Evolutionary conservation across 2,113 vertebrate genomes (phyloP).

Genomic region (Sorex fumeus): DNA sequence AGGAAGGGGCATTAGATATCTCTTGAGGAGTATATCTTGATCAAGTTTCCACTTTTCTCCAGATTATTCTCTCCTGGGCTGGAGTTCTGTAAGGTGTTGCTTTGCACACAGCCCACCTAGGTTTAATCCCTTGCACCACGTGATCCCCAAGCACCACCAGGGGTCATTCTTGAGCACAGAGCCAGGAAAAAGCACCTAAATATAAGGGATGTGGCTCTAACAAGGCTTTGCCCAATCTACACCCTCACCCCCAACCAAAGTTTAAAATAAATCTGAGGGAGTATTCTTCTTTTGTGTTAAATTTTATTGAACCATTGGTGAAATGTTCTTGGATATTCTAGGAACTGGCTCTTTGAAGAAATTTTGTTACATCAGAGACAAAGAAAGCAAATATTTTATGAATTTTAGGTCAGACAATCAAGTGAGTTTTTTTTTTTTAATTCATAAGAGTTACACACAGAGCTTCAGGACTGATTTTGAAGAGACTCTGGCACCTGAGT

Average conservation of each 20-base stretch:
- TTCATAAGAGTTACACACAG: neutral
- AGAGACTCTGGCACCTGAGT: too few species aligned
- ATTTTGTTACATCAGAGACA: slow-evolving; percentile 13
- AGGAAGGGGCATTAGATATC: neutral
- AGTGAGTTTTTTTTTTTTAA: neutral
- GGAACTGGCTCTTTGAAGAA: neutral
- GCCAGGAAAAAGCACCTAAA: too few species aligned
- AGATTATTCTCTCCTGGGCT: neutral
- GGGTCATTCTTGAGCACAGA: too few species aligned
- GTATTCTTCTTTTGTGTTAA: neutral
- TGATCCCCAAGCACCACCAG: too few species aligned
- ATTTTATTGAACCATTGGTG: slow-evolving; percentile 1
- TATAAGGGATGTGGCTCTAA: too few species aligned
- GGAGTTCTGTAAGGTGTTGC: too few species aligned
- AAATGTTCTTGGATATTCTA: neutral
- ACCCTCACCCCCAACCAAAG: neutral
- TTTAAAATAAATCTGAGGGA: slow-evolving; percentile 12
- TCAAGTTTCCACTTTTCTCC: neutral
- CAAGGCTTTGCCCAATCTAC: too few species aligned
- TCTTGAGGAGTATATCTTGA: too few species aligned
- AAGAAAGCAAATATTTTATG: slow-evolving; percentile 31
- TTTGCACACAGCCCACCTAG: too few species aligned
- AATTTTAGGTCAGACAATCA: slow-evolving; percentile 42
- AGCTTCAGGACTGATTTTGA: too few species aligned
- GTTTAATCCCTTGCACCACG: too few species aligned